Evolutionary conservation across 2,888 invertebrate species (phyloP), one percentile per base, ranked within the genome.

Genomic region (Hypercompe scribonia): DNA sequence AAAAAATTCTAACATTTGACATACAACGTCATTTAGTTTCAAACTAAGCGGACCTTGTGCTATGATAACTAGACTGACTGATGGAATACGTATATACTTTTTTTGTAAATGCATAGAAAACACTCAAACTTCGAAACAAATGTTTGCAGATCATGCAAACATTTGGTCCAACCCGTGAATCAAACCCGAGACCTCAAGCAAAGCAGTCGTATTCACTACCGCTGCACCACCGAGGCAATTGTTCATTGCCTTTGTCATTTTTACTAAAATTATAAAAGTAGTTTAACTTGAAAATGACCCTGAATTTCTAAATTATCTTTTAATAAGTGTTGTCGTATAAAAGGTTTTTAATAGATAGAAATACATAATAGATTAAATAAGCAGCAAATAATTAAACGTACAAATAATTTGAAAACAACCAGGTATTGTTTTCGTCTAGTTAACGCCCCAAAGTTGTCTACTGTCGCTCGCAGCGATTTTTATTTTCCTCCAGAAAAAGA

Each of bases 391-490:
- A 34, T 24, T 4, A 33, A 33, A 63, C 15, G 33, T 34, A 21
- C 21, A n/a, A 39, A 34, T 63, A 63, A 50, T 50, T 50, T 70
- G 42, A 65, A 69, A 72, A 63, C 64, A 46, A 64, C 39, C 73
- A 72, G 66, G 73, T 70, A 76, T 68, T 76, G 71, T 69, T 71
- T 71, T 28, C 50, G 42, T 31, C 68, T 68, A 73, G 75, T 74
- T 77, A 76, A 75, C 74, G 74, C 68, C 67, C 65, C 31, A 68
- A 74, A 71, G 68, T 66, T 68, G 74, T 72, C 70, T 66, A 74
- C 68, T 76, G 77, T 80, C 72, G 68, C 61, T 70, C 67, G 64
- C 77, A 81, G 74, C 77, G 71, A 77, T 77, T 83, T 79, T 83
- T 83, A 79, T 82, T 82, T 80, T 78, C 80, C 76, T 73, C 63